Evolutionary conservation across 2,888 invertebrate genomes (phyloP), one percentile per base, ranked within the genome.

Genomic region (Apotomis turbidana): DNA sequence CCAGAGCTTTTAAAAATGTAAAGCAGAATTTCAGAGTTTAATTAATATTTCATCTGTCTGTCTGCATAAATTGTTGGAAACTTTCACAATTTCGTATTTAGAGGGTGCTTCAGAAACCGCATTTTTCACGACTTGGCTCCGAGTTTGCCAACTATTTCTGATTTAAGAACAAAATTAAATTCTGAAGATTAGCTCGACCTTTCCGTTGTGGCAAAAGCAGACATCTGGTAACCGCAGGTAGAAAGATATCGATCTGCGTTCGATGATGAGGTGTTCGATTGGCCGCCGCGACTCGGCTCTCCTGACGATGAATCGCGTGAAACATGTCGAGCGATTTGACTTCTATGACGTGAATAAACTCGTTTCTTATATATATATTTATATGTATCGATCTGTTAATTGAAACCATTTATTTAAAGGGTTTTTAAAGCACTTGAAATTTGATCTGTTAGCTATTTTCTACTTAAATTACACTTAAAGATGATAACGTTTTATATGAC

Each of bases 51-150:
- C 58, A 68, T 46, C 68, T 52, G 71, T 60, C 46, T 67, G 67
- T 62, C 68, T 68, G 61, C 36, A 63, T 58, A 68, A 68, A 68
- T 68, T 72, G 41, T 68, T 71, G 44, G 10, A 15, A 72, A 72
- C 68, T 72, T 72, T 63, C 52, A 54, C 72, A 72, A 72, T 72
- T 72, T 72, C 58, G 63, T 59, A 58, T 72, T 72, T 68, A 38
- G 71, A 59, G 54, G 49, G 51, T 68, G 62, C 62, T 58, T 63
- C 27, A 57, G 70, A 68, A 72, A 72, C 72, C 72, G 27, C 72
- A 72, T 54, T 72, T 68, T 71, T 68, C 68, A 63, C 68, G 52
- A 68, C n/a, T 67, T 49, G 67, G 27, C n/a, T 27, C 46, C 27
- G 52, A 72, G 68, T 72, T 72, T 3, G 52, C 6, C 41, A 71